Base-by-base conservation (phyloP, 92 coral and sea anemone genomes). In the Palythoa grandis region DNA sequence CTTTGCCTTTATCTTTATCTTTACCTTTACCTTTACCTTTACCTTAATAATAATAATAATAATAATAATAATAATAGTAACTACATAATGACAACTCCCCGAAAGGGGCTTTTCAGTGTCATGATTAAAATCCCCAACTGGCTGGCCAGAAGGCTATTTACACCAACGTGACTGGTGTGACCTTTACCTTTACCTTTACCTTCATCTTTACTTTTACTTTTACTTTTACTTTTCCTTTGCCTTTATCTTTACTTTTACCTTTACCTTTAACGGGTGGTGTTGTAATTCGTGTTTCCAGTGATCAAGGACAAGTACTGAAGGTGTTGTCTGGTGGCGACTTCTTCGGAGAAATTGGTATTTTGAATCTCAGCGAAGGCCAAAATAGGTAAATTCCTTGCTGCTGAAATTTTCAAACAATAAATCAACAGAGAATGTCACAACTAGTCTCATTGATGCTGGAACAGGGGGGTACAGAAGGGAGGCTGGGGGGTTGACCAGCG, bases 291-390 rank as follows among this genome's bases (percentile, higher is more conserved):
- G 24, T 25, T 69, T 69, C 7, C 79, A 96, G 98, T 53, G 98
- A 94, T 70, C 87, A 89, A 52, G 98, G 98, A 16, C 98, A 92
- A 54, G 92, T 96, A 2, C 84, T 96, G 63, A 96, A 96, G 78
- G 95, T 91, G 5, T 80, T 96, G 17, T 92, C 94, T 3, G 95
- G 96, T 0, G 98, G 98, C 74, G 98, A 96, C 68, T 96, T 96
- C 91, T 96, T 96, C 66, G 98, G 98, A 23, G 98, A 96, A 87
- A 95, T 96, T 35, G 98, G 98, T 22, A 96, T 96, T 70, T 87
- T 96, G 53, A 95, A 95, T 74, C 89, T 96, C 57, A 96, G 98
- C 79, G 98, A 96, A 68, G 98, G 98, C 2, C 98, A 96, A 83
- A 96, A 96, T 85, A 94, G 98, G 98, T 94, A 83, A 86, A 83